These are phyloP conservation scores for Lagenorhynchus albirostris DNA, from an alignment of 2,113 vertebrate species.

Conservation along the genomic window DNA sequence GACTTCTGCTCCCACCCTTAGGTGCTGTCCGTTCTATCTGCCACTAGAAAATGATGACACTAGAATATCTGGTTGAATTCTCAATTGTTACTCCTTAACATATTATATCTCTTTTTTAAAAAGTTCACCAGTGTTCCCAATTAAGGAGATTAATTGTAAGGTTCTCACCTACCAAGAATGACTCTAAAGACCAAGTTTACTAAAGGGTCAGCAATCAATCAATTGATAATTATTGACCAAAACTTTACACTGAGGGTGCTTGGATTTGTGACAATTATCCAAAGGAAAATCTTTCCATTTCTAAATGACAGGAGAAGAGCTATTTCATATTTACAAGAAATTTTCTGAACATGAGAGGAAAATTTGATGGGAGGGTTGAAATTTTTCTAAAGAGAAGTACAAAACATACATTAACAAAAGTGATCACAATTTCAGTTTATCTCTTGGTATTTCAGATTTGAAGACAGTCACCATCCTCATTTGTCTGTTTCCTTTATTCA, in stretches of 20 bases:
- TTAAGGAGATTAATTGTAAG: neutral
- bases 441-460: neutral
- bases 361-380: neutral
- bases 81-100: neutral
- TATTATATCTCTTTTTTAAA: neutral
- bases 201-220: neutral
- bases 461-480: neutral
- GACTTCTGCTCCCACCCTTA: neutral
- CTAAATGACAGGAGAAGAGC: neutral
- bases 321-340: constrained; percentile 19
- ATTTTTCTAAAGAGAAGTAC: neutral
- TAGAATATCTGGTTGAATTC: neutral
- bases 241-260: neutral
- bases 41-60: neutral
- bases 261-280: neutral
- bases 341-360: neutral
- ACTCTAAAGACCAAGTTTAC: neutral
- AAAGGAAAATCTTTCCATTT: neutral
- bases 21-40: neutral
- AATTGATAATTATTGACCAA: neutral
- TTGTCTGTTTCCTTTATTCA: neutral
- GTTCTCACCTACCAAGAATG: neutral
- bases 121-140: neutral
- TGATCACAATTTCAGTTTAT: neutral
- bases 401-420: neutral